Base-by-base conservation (phyloP, 2,113 vertebrate species). In the Ceratotherium simum region DNA sequence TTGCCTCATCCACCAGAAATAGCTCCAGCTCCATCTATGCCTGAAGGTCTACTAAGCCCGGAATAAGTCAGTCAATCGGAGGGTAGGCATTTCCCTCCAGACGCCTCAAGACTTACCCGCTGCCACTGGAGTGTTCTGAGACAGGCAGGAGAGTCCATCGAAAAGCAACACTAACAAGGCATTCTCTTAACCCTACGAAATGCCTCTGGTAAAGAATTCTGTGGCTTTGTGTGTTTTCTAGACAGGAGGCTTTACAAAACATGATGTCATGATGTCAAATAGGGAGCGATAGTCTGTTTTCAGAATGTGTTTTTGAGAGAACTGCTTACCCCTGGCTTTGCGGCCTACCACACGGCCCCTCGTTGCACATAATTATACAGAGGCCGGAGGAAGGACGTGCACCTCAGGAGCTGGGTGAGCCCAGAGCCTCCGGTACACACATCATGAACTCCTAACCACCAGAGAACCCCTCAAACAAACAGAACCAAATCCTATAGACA, bases 211-310 rank as follows among this genome's bases (percentile, higher is more conserved):
- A 31, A 58, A 56, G 56, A 96, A 27, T 27, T 21, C 48, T 58
- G 82, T 51, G 87, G 69, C 21, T 87, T 76, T 73, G 65, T 64
- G 78, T 51, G 62, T 81, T 83, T 81, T 72, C 76, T 70, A 88
- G 70, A 72, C 20, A 23, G 56, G 76, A 88, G n/a, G 25, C 11
- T 42, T 91, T 64, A 33, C 29, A 56, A 75, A 46, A 54, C 51
- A 51, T 94, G 95, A 86, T 42, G 65, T 97, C 96, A 91, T 94
- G 95, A 86, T 60, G 65, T 97, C 96, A 91, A 65, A 36, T 6
- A 72, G 79, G 79, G 46, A 73, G 8, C 23, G 8, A 27, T 56
- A 48, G 82, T 72, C 87, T 94, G 87, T 70, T 48, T 78, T 76
- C 62, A 83, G 69, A 23, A 54, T 70, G 78, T 65, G 67, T 46